Conservation (phyloP, 1,140 invertebrate genomes). For the Drosophila santomea region DNA sequence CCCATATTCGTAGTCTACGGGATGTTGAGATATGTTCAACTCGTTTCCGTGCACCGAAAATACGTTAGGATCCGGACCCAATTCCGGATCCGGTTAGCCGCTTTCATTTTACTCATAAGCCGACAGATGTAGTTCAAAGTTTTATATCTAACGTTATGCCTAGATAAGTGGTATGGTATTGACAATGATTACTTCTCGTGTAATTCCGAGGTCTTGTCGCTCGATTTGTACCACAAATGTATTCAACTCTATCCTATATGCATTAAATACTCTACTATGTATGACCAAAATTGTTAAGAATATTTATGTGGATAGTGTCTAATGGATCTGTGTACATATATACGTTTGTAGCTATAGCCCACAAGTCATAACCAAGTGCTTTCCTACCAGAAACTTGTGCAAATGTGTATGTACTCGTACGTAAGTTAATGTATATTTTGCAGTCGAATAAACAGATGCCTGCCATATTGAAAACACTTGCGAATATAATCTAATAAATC, state of each 20-base stretch:
- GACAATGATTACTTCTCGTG: not conserved
- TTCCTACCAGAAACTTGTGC: slow-evolving; percentile 41
- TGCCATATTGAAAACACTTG: slow-evolving; percentile 47
- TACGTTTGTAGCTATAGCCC: slow-evolving; percentile 30
- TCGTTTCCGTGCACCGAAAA: slow-evolving; percentile 56
- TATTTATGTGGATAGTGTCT: slow-evolving; percentile 37
- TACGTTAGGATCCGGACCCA: slow-evolving; percentile 31
- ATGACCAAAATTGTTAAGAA: slow-evolving; percentile 48
- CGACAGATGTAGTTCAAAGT: slow-evolving; percentile 41
- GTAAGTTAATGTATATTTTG: slow-evolving; percentile 27
- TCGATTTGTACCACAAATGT: slow-evolving; percentile 15
- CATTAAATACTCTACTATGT: slow-evolving; percentile 30
- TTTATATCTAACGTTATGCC: slow-evolving; percentile 43
- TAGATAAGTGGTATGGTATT: too few species aligned
- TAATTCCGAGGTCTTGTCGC: not conserved
- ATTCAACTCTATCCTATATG: slow-evolving; percentile 45
- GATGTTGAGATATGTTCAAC: slow-evolving; percentile 48
- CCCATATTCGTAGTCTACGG: slow-evolving; percentile 26
- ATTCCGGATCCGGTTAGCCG: not conserved
- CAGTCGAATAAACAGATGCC: slow-evolving; percentile 44
- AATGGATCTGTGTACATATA: slow-evolving; percentile 20
- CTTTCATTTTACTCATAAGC: slow-evolving; percentile 33
- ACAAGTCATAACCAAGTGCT: slow-evolving; percentile 45
- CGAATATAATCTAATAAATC: slow-evolving; percentile 38
- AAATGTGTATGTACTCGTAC: slow-evolving; percentile 29